Evolutionary conservation across 2,888 invertebrate genomes (phyloP).

Genomic region (Leptopilina syphax): DNA sequence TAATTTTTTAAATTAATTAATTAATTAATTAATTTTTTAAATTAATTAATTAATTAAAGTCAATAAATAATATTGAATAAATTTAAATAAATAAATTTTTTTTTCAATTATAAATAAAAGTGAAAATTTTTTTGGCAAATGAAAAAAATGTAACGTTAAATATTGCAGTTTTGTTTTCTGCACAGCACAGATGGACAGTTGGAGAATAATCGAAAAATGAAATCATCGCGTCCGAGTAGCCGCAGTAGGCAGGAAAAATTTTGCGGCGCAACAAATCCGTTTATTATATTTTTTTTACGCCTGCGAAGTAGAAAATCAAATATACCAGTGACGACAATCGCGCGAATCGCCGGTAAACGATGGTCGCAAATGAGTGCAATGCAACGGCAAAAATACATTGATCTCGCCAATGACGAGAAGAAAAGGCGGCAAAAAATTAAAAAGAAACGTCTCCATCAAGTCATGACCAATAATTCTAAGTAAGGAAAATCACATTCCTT

Average conservation of each 20-base stretch:
- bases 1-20: too few species aligned
- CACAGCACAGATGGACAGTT: slow-evolving; percentile 62
- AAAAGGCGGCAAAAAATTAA: slow-evolving; percentile 62
- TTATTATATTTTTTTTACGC: slow-evolving; percentile 69
- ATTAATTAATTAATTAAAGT: too few species aligned
- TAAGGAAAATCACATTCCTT: not conserved
- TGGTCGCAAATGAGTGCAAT: slow-evolving; percentile 68
- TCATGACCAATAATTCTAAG: not conserved
- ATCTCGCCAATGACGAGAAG: slow-evolving; percentile 69
- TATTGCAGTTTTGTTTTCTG: slow-evolving; percentile 60
- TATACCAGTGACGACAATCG: slow-evolving; percentile 66
- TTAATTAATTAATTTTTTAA: too few species aligned
- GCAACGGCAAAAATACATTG: slow-evolving; percentile 70
- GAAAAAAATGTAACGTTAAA: not conserved
- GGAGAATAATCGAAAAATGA: slow-evolving; percentile 28
- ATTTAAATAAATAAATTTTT: not conserved
- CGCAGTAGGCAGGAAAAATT: slow-evolving; percentile 9
- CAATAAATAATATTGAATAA: not conserved
- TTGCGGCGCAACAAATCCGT: slow-evolving; percentile 68
- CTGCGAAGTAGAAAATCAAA: slow-evolving; percentile 66
- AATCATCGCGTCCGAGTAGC: not conserved
- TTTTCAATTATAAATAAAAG: not conserved
- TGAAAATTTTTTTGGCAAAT: too few species aligned
- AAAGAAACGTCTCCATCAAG: slow-evolving; percentile 50
- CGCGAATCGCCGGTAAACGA: slow-evolving; percentile 68